Evolutionary conservation across 2,797 vertebrate genomes (phyloP), one percentile per base, ranked within the genome.

Genomic region (Mallotus villosus): DNA sequence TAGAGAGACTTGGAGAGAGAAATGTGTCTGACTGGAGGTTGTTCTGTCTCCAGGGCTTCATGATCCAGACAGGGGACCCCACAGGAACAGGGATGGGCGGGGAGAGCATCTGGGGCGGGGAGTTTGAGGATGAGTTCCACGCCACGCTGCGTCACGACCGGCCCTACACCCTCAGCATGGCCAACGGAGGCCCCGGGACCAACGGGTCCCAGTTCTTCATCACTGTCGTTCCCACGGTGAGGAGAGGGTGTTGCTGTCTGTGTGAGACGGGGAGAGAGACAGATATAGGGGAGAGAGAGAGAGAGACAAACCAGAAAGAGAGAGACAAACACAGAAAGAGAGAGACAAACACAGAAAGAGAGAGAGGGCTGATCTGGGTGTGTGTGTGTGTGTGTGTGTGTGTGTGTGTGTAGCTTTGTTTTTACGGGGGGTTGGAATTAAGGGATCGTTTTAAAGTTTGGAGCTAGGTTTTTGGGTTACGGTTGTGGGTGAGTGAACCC

Each of bases 21-120:
- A 6, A 27, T 27, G 21, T 21, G 55, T 8, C n/a, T 53, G 37
- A 27, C 22, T 53, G 41, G 46, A 22, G 14, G 25, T 4, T 22
- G 53, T 21, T 14, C 7, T 5, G 5, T 51, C 6, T 53, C 51
- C 83, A 99, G 97, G 97, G 97, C 53, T 99, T 99, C 81, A 99
- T 99, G 98, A 98, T 99, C 81, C 98, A 99, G 86, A 99, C 97
- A 0, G 97, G 98, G 74, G 98, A 99, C 84, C 98, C 98, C 71
- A 99, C 97, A 2, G 98, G 98, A 9, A 99, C 97, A 4, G 98
- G 98, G 61, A 99, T 99, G 97, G 98, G 97, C 64, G 98, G 98
- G 65, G 98, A 99, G 92, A 99, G 98, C 88, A 99, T 99, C 86
- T 99, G 97, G 97, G 96, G 96, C 62, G 96, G 96, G 73, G 98